These are phyloP conservation scores for Zoroaster sp. DNA, from an alignment of 53 echinoderm and acorn worm species.

Conservation along the genomic window DNA sequence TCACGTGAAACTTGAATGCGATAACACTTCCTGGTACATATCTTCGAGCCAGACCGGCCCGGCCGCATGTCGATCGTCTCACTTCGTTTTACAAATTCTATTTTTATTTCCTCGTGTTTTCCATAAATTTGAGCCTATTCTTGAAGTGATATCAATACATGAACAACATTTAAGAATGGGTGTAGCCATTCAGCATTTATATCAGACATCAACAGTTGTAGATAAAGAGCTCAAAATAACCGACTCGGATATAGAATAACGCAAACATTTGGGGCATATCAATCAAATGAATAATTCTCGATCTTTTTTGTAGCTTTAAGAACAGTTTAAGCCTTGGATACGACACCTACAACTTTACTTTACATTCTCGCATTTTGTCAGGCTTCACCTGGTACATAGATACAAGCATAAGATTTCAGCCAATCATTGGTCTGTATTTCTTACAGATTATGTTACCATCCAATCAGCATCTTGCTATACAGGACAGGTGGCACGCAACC, in stretches of 20 bases:
- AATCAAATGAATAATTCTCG: not conserved
- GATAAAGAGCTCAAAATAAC: not conserved
- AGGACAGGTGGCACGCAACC: conserved; percentile 37
- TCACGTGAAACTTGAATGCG: not conserved
- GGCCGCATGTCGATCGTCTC: not conserved
- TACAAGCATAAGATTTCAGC: not conserved
- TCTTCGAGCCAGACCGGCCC: not conserved
- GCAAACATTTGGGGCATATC: not conserved
- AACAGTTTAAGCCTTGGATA: not conserved
- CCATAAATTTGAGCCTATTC: not conserved
- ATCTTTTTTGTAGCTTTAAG: not conserved
- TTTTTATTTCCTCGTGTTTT: not conserved
- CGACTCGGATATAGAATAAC: not conserved
- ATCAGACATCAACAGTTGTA: not conserved
- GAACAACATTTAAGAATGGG: not conserved
- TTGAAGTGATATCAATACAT: not conserved
- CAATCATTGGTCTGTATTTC: not conserved
- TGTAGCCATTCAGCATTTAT: not conserved
- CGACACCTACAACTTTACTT: not conserved
- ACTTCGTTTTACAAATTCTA: not conserved
- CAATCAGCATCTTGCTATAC: not conserved
- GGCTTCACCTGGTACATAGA: conserved; percentile 30
- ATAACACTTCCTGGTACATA: not conserved
- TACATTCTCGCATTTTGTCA: not conserved
- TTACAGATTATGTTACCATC: not conserved